phyloP scores from a whole-genome alignment of 2,888 invertebrate genomes.

The Drosophila prolongata region DNA sequence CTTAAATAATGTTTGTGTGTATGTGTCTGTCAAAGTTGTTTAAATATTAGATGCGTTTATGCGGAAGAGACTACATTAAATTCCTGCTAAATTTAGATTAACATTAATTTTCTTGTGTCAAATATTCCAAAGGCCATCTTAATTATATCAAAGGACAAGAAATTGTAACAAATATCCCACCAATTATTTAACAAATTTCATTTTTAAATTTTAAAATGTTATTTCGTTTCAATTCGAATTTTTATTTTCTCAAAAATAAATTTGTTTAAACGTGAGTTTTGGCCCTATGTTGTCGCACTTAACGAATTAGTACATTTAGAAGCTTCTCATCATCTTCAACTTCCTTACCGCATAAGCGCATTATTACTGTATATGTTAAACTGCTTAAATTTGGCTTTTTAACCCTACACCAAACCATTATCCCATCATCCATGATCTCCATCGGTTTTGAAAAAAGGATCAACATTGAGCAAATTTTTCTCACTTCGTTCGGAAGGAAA shows the following conservation, averaged over 20 bases:
- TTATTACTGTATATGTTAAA: slow-evolving; percentile 13
- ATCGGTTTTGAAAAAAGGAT: slow-evolving; percentile 11
- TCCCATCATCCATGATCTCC: slow-evolving; percentile 11
- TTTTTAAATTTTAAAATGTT: not conserved
- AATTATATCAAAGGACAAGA: too few relatives aligned
- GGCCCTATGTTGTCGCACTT: too few relatives aligned
- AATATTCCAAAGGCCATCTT: not conserved
- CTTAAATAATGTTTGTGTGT: slow-evolving; percentile 73
- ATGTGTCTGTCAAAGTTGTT: slow-evolving; percentile 48
- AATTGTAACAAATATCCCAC: slow-evolving; percentile 5
- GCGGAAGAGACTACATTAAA: slow-evolving; percentile 21
- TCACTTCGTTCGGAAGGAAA: slow-evolving; percentile 82
- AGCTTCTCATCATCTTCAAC: not conserved
- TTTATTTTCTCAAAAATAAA: too few relatives aligned
- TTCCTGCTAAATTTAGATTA: not conserved
- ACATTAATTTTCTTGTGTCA: not conserved
- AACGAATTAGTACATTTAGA: not conserved
- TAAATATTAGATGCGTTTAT: slow-evolving; percentile 50
- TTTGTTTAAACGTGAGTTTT: too few relatives aligned
- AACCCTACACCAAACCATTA: slow-evolving; percentile 42
- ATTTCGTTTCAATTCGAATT: too few relatives aligned
- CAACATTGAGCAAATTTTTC: slow-evolving; percentile 82
- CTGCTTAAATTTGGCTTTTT: slow-evolving; percentile 43
- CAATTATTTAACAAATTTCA: not conserved
- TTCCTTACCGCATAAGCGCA: slow-evolving; percentile 44